Evolutionary conservation across 2,888 invertebrate species (phyloP).

Genomic region (Microplitis manilae): DNA sequence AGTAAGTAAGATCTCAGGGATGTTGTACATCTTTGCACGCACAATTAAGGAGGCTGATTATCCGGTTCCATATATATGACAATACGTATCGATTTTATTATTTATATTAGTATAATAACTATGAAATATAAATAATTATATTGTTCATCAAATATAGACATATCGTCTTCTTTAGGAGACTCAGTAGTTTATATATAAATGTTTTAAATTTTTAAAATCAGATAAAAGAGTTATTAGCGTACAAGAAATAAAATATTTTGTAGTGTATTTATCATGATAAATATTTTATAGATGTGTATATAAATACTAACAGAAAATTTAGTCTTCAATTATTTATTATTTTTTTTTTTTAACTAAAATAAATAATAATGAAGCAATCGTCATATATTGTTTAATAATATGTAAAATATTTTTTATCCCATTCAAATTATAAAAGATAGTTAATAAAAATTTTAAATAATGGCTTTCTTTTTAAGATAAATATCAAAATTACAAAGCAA

Average conservation of each 20-base stretch:
- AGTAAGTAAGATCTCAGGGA: slow-evolving; percentile 16
- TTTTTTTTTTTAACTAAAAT: too few relatives aligned
- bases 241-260: slow-evolving; percentile 36
- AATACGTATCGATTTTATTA: slow-evolving; percentile 23
- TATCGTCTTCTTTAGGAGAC: slow-evolving; percentile 19
- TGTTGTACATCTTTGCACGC: slow-evolving; percentile 8
- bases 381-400: background rate
- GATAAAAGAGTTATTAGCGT: background rate
- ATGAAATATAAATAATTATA: slow-evolving; percentile 7
- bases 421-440: background rate
- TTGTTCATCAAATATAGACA: background rate
- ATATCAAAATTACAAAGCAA: background rate
- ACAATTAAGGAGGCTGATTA: background rate
- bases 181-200: slow-evolving; percentile 25
- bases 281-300: slow-evolving; percentile 33
- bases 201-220: background rate
- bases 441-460: background rate
- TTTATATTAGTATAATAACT: background rate
- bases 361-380: background rate
- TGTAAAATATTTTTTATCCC: background rate
- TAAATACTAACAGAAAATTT: background rate
- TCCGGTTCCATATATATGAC: slow-evolving; percentile 8
- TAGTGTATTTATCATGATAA: slow-evolving; percentile 34
- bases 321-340: background rate
- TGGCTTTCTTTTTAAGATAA: background rate